Evolutionary conservation across 2,797 vertebrate species (phyloP).

Genomic region (Coluber constrictor): DNA sequence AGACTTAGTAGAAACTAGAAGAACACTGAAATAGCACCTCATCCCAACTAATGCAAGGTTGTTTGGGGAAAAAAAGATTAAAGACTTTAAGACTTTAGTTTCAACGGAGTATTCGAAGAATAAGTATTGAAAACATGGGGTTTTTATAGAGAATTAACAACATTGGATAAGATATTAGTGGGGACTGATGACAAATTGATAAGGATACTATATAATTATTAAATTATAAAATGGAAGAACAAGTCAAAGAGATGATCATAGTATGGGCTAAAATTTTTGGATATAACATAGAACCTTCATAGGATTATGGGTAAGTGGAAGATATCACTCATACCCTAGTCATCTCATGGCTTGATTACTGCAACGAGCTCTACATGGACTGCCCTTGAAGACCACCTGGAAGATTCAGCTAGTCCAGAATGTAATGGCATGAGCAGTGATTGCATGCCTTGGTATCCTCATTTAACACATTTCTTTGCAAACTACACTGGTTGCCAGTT

Average conservation of each 20-base stretch:
- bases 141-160: too few species aligned
- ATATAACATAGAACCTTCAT: neutral
- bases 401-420: neutral
- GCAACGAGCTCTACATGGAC: neutral
- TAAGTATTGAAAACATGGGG: neutral
- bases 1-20: neutral
- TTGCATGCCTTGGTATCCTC: neutral
- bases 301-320: neutral
- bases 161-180: too few species aligned
- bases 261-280: too few species aligned
- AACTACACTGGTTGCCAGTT: neutral
- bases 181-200: too few species aligned
- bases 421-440: neutral
- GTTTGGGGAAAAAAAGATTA: neutral
- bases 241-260: too few species aligned
- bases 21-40: neutral
- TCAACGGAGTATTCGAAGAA: neutral
- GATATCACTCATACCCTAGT: neutral
- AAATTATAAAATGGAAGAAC: too few species aligned
- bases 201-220: too few species aligned
- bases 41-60: neutral
- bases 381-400: neutral
- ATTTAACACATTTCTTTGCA: neutral
- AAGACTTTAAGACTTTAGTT: neutral
- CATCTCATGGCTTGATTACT: neutral